phyloP scores from a whole-genome alignment of 2,113 vertebrate species.

The Bubalus kerabau region DNA sequence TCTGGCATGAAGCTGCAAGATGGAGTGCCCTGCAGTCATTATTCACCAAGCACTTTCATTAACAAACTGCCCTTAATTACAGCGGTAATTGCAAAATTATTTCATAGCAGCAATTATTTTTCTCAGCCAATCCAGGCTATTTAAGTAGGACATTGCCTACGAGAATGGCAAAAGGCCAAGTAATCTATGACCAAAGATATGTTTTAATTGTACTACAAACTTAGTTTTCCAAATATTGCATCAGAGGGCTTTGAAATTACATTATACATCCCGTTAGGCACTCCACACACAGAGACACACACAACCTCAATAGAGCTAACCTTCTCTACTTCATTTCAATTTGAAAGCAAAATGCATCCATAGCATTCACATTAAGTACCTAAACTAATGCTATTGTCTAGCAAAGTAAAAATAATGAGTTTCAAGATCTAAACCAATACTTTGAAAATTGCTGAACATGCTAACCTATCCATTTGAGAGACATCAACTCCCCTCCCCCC shows the following conservation, averaged over 20 bases:
- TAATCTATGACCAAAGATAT: slow-evolving; percentile 54
- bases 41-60: slow-evolving; percentile 81
- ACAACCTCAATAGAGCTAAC: not conserved
- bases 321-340: slow-evolving; percentile 43
- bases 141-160: slow-evolving; percentile 74
- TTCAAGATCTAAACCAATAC: slow-evolving; percentile 40
- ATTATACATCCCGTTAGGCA: slow-evolving; percentile 27
- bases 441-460: slow-evolving; percentile 31
- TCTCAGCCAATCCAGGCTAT: slow-evolving; percentile 76
- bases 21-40: slow-evolving; percentile 78
- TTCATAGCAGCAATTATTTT: slow-evolving; percentile 82
- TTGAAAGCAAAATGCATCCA: slow-evolving; percentile 51
- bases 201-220: not conserved
- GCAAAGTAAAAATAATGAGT: slow-evolving; percentile 54
- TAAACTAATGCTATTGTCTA: slow-evolving; percentile 51
- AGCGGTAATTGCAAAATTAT: slow-evolving; percentile 83
- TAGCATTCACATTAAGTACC: slow-evolving; percentile 39
- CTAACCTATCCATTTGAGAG: not conserved
- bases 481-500: not conserved
- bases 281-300: not conserved
- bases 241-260: slow-evolving; percentile 48
- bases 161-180: slow-evolving; percentile 69
- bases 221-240: slow-evolving; percentile 44
- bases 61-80: slow-evolving; percentile 89
- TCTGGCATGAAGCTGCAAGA: slow-evolving; percentile 66